Conservation (phyloP, 2,888 invertebrate species). For the Elegia similella region DNA sequence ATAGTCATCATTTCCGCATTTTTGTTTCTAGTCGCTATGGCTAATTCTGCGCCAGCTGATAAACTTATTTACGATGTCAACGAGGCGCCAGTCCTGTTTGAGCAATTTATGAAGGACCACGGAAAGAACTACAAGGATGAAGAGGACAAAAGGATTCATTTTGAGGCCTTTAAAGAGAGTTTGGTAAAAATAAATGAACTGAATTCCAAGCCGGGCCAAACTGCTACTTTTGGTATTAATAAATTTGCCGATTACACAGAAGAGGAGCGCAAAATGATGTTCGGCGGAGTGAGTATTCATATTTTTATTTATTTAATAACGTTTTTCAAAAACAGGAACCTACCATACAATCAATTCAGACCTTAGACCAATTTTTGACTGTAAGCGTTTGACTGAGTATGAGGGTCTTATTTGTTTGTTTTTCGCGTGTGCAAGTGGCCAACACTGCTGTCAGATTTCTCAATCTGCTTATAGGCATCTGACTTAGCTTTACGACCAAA, state of each 20-base stretch:
- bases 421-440: no score
- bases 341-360: no score
- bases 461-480: no score
- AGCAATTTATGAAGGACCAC: conserved; percentile 39
- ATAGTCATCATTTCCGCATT: not conserved
- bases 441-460: no score
- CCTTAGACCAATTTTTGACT: no score
- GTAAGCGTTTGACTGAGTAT: no score
- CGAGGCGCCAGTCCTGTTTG: conserved; percentile 37
- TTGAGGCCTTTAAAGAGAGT: conserved; percentile 35
- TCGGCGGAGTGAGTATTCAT: conserved; percentile 15
- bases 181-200: conserved; percentile 38
- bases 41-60: not conserved
- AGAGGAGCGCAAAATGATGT: conserved; percentile 24
- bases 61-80: conserved; percentile 33
- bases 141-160: conserved; percentile 41
- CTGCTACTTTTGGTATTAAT: conserved; percentile 41
- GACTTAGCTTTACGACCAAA: no score
- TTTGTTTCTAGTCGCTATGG: not conserved
- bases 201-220: conserved; percentile 24
- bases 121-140: conserved; percentile 43
- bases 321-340: no score
- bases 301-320: no score
- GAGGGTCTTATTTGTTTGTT: no score
- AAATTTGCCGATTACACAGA: conserved; percentile 37